Evolutionary conservation across 2,797 vertebrate genomes (phyloP), one percentile per base, ranked within the genome.

Genomic region (Tympanoctomys barrerae): DNA sequence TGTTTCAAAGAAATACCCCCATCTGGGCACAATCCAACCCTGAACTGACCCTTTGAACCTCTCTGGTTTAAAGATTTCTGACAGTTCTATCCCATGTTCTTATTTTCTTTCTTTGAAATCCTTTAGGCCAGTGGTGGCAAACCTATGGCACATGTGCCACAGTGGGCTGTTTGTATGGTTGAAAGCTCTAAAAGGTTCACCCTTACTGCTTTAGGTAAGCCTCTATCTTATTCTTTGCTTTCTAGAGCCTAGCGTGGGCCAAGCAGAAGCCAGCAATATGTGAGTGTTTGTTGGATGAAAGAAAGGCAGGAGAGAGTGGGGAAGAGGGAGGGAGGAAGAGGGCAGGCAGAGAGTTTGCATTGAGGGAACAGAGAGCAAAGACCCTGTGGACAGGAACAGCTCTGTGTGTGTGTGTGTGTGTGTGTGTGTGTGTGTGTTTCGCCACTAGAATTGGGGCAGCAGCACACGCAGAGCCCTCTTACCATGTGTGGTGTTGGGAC

Each of bases 231-330:
- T 26, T 93, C 49, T 90, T 91, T 90, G 68, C 26, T 92, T 36
- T 33, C 24, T 73, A 33, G 49, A 70, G 7, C 62, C 62, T 59
- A 49, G 8, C 16, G 13, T 19, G 87, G 26, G 12, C 57, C 83
- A n/a, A 46, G 36, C 28, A 89, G 90, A 75, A 88, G 87, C n/a
- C 59, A 31, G 42, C 24, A 75, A 79, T 79, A 79, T 52, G 59
- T 49, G 64, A 87, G 36, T 91, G 24, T 90, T 90, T 87, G 42
- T 28, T 87, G 49, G 93, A 64, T 64, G 39, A 70, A 93, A 92
- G 14, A 75, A 64, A 83, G 57, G 64, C 31, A 49, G 21, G 9
- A 36, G 31, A 21, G 54, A 18, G 36, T 24, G 31, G 85, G 52
- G 31, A 19, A 57, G 31, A 81, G 62, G 24, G 12, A 57, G 5